Base-by-base conservation (phyloP, 2,113 vertebrate genomes). In the Oncorhynchus keta region DNA sequence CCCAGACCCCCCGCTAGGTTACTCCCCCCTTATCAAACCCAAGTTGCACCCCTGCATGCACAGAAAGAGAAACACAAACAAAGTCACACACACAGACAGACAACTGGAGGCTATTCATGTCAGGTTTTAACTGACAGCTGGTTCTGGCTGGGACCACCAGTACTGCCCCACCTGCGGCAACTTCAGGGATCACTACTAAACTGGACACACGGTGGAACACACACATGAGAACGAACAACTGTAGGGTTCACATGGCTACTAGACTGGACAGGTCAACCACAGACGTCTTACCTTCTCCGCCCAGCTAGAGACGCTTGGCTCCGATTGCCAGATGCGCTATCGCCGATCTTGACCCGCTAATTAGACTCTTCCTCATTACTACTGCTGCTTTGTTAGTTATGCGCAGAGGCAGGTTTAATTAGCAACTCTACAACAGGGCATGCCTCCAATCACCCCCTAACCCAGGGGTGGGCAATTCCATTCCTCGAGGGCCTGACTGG, bases 331-430 rank as follows among this genome's bases (percentile, higher is more conserved):
- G 68, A 74, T 72, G 26, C 20, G 20, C 62, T 72, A 66, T 77
- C 67, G 71, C 73, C 64, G 22, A 71, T 69, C 51, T 66, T 74
- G 72, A 67, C 28, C 62, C 49, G 64, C 81, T 80, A 82, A 87
- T 79, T 70, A 82, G 75, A 78, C 39, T 51, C 18, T 20, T 79
- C 73, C 70, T 49, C 51, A 24, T 81, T 73, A 81, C 22, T 64
- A 69, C 71, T 66, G 72, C 65, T 16, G 45, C 73, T 51, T 12
- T 30, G 71, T 77, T 82, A 76, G 82, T 82, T 78, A 79, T 69
- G 76, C 73, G 62, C 39, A 55, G 65, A 30, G 24, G 66, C 73
- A 62, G 45, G 68, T 80, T 73, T 80, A 75, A 79, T 72, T 64
- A n/a, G 68, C 73, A 79, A 70, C 26, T 61, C 79, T 73, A 59